Evolutionary conservation across 2,888 invertebrate genomes (phyloP), one percentile per base, ranked within the genome.

Genomic region (Empis stercorea): DNA sequence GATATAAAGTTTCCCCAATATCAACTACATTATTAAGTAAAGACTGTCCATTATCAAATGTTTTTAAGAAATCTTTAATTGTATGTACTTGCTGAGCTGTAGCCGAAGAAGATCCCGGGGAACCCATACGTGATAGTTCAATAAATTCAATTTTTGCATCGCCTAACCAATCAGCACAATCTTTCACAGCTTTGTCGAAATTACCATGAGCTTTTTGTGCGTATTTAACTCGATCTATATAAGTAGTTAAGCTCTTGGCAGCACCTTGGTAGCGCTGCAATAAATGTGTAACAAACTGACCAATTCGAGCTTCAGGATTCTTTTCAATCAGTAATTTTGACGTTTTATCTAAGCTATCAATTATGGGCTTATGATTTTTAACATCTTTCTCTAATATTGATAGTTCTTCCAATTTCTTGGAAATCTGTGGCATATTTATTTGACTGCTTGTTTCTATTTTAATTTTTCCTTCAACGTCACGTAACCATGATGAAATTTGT

Each of bases 1-100:
- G 80, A 59, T 92, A 92, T 10, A 96, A 71, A 6, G 83, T 79
- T 71, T 96, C 95, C 0, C 94, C 94, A 46, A 84, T 79, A 64
- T 88, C 88, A 1, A 89, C 81, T 0, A 87, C 86, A 56, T 76
- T 80, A 57, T 86, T 88, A 1, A 94, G 66, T 36, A 89, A 70
- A 30, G 72, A 70, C 61, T 88, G 88, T 0, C 92, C 93, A 46
- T 77, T 73, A 57, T 92, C 89, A 56, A 88, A 81, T 59, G 75
- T 77, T 42, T 63, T 63, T 2, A 68, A 46, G 48, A 64, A 66
- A 34, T 60, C 60, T 59, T 85, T 87, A 11, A 91, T 71, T 57
- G 85, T 84, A 54, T 82, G 79, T 45, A 91, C 66, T 57, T 87
- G 84, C 32, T 81, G 77, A 52, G 84, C 79, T 0, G 68, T 68